Evolutionary conservation across 2,113 vertebrate genomes (phyloP).

Genomic region (Zosterops japonicus): DNA sequence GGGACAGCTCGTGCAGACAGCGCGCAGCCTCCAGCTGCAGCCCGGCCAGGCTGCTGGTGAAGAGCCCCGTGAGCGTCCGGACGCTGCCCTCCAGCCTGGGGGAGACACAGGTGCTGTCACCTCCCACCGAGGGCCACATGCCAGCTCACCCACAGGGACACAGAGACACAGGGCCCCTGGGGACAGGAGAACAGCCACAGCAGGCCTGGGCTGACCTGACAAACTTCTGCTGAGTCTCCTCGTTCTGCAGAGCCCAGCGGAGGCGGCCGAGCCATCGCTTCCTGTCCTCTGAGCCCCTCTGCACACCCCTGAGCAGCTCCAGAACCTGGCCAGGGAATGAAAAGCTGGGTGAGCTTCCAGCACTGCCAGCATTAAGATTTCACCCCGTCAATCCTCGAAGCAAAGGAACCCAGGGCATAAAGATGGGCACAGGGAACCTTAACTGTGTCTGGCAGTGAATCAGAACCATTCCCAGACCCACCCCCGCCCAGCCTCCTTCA

Average conservation of each 20-base stretch:
- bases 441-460: background rate
- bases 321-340: constrained; percentile 61
- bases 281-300: constrained; percentile 76
- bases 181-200: background rate
- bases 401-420: background rate
- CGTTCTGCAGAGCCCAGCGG: constrained; percentile 77
- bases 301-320: constrained; percentile 77
- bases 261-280: constrained; percentile 72
- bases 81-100: constrained; percentile 86
- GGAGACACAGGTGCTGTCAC: background rate
- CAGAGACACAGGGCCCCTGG: background rate
- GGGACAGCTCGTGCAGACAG: constrained; percentile 91
- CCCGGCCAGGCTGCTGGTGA: constrained; percentile 83
- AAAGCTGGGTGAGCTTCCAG: background rate
- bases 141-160: background rate
- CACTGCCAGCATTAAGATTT: background rate
- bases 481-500: background rate
- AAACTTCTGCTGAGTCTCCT: constrained; percentile 83
- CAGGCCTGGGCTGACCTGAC: constrained; percentile 76
- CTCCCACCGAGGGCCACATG: rapidly evolving
- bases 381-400: rapidly evolving
- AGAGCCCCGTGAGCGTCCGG: constrained; percentile 81
- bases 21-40: constrained; percentile 86
- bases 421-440: background rate
- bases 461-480: background rate